Base-by-base conservation (phyloP, 2,797 vertebrate genomes). In the Cirrhinus molitorella region DNA sequence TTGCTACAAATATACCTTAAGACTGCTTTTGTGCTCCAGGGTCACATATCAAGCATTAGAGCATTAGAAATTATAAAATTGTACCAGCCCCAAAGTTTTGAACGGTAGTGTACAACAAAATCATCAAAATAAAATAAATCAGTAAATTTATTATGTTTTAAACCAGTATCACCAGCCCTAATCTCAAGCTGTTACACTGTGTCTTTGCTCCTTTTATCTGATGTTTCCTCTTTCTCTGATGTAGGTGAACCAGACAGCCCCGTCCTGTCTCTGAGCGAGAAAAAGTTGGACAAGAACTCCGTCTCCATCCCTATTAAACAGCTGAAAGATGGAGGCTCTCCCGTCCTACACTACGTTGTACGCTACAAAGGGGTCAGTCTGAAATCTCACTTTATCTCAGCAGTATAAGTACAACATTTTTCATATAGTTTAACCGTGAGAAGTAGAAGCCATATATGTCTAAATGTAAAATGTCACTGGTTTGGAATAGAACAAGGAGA, bases 181-280 rank as follows among this genome's bases (percentile, higher is more conserved):
- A 19, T 16, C 70, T 63, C 66, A 47, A 53, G 10, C 31, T 43
- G 17, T n/a, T 45, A 23, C 8, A 25, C 43, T 25, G 23, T 78
- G 21, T 59, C 3, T 19, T 67, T 55, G 11, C 59, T 47, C 40
- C 19, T 47, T 13, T n/a, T 12, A 0, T 73, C 57, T 66, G 16
- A 82, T 67, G 61, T 76, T 43, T 45, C 7, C 17, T 34, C 21
- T 61, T 68, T 74, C 25, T 8, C 34, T 49, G 31, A 5, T 79
- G 12, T 77, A 92, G 91, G 89, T 3, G 89, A 92, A 71, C 88
- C 91, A 11, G 87, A 89, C 67, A 85, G 45, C 1, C 90, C 91
- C 17, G 17, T 79, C 12, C 31, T 90, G 25, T 77, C 65, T 28
- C 21, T 53, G 45, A 31, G 45, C 2, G 78, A 89, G 67, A 75